Base-by-base conservation (phyloP, 2,888 invertebrate genomes). In the Spilosoma lubricipeda region DNA sequence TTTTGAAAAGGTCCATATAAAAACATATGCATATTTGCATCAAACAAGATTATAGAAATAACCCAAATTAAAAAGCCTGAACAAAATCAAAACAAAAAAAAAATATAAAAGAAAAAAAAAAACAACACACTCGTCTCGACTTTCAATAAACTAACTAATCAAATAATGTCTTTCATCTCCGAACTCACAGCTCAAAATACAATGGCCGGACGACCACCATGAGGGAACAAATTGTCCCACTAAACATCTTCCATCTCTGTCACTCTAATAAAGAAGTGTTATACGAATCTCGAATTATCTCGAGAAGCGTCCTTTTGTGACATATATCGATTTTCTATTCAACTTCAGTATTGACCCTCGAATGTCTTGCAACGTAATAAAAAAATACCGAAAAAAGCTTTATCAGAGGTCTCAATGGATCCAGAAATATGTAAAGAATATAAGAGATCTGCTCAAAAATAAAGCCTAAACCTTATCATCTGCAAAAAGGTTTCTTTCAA, bases 201-300 rank as follows among this genome's bases (percentile, higher is more conserved):
- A 66, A 67, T 70, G 23, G 65, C 33, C 33, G 56, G 56, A 36
- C 36, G 36, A 66, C 33, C 64, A 45, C 67, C 66, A 56, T 70
- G 36, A 71, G 33, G 52, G 65, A 45, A 72, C 70, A 77, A 77
- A 75, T 75, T 66, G 74, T 65, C 67, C 45, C 66, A 33, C 73
- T 74, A 82, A 79, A 78, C 77, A 75, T 79, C 74, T 66, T 75
- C 79, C 36, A 76, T 82, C 77, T 73, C 64, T 73, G 67, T 68
- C 71, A 72, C 30, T 66, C 63, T 8, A 27, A 83, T 84, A 82
- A 83, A 82, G 84, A 74, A 73, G 73, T 80, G 78, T 79, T 78
- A 80, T 82, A 82, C 70, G 82, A 82, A 84, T 81, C 79, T 80
- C 75, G 78, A 77, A 73, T 67, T 59, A n/a, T 59, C 67, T 52